Evolutionary conservation across 2,113 vertebrate genomes (phyloP), one percentile per base, ranked within the genome.

Genomic region (Thinocorus orbignyianus): DNA sequence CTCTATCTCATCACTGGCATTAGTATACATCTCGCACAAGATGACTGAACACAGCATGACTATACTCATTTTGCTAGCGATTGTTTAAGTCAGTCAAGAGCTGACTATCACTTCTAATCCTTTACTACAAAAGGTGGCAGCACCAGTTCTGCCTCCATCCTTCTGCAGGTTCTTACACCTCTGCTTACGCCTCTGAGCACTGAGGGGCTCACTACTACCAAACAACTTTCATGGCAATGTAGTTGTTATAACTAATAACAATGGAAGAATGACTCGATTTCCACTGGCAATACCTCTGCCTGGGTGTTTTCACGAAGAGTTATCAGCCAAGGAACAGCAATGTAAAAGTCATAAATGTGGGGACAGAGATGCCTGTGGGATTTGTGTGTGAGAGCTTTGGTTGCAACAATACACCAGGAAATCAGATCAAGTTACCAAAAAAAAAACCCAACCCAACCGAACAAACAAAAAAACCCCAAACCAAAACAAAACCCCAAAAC

Each of bases 11-110:
- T 51, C 51, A 23, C 57, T 39, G 73, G 13, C 48, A 77, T 82
- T 88, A 76, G 62, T 81, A 82, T 58, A 46, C 3, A 74, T 39
- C 68, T 74, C 2, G 3, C 54, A 76, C 54, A 61, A 86, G 72
- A 77, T 80, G 52, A 72, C 81, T 80, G 84, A 91, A 89, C 23
- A 37, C 62, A 79, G 77, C 77, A 61, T 0, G 17, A 72, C 74
- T 66, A 35, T 17, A 58, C 84, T 85, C n/a, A 80, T 87, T 88
- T 57, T 60, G 74, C 82, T 61, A 90, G 81, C 0, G 1, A 92
- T 76, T 87, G 66, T 60, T 94, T 91, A 86, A 95, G 80, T 64
- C 95, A 92, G 86, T 58, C 68, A 86, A 68, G 82, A 74, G 61
- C 77, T 74, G 31, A 10, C 61, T 90, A 80, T 66, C 86, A 90